Conservation (phyloP, 2,797 vertebrate genomes). For the Lagorchestes hirsutus region DNA sequence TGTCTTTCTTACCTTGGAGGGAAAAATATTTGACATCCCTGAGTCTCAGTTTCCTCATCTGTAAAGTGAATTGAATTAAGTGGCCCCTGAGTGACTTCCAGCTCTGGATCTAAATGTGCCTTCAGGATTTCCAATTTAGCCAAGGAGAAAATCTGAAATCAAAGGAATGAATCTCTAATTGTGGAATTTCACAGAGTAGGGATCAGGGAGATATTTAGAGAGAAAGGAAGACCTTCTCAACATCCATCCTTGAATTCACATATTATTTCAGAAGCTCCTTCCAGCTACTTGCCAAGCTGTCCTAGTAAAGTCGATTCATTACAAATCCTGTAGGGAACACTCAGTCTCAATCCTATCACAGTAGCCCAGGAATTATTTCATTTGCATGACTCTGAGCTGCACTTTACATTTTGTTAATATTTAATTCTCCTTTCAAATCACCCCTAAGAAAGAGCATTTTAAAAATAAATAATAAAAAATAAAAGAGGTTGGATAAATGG, state of each 20-base stretch:
- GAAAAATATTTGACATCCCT: not conserved
- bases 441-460: slow-evolving; percentile 57
- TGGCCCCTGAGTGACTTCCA: not conserved
- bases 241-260: not conserved
- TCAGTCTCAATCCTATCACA: not conserved
- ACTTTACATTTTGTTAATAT: slow-evolving; percentile 68
- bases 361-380: not conserved
- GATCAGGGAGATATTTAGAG: not conserved
- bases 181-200: not conserved
- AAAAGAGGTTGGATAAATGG: not conserved
- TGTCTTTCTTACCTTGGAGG: not conserved
- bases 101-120: not conserved
- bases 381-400: not conserved
- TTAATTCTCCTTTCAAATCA: slow-evolving; percentile 2
- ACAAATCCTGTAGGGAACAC: rapidly evolving
- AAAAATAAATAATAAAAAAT: slow-evolving; percentile 7
- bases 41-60: not conserved
- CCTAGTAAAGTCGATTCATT: not conserved
- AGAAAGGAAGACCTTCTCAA: not conserved
- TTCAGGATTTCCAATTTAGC: not conserved
- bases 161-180: not conserved
- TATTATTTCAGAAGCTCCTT: not conserved
- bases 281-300: not conserved
- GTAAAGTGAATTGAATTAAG: not conserved
- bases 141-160: not conserved